A percentile compares a stretch with the other conserved stretches of the same genome.
Evolutionary conservation across 2,113 vertebrate species (phyloP).

Genomic region (Pycnonotus jocosus): DNA sequence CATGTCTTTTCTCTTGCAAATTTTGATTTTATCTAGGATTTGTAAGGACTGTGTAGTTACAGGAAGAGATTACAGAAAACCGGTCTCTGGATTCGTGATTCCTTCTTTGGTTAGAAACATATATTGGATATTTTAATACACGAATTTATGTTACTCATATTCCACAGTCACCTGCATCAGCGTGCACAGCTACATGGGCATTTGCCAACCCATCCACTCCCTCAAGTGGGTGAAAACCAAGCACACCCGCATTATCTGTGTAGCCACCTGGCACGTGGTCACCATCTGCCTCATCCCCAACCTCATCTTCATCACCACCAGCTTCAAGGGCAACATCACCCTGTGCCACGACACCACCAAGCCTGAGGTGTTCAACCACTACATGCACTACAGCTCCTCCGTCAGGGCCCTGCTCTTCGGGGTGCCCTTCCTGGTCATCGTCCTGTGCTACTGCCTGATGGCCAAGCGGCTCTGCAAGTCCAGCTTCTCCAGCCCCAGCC

Average conservation of each 20-base stretch:
- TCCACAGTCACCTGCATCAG: conserved; percentile 85
- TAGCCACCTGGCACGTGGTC: conserved; percentile 76
- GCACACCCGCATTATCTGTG: conserved; percentile 77
- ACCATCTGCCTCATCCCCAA: conserved; percentile 84
- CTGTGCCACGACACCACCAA: conserved; percentile 91
- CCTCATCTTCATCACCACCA: conserved; percentile 87
- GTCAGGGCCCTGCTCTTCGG: conserved; percentile 87
- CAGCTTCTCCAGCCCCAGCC: conserved; percentile 23
- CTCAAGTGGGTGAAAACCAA: conserved; percentile 75
- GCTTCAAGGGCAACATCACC: conserved; percentile 74
- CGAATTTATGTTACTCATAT: too few relatives aligned
- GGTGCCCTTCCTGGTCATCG: conserved; percentile 83
- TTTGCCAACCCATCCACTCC: conserved; percentile 87
- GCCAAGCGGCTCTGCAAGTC: conserved; percentile 76
- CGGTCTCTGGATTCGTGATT: too few relatives aligned
- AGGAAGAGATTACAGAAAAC: too few relatives aligned
- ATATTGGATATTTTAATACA: too few relatives aligned
- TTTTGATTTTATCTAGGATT: too few relatives aligned
- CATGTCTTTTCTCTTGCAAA: too few relatives aligned
- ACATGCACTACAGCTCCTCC: conserved; percentile 83
- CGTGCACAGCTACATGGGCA: conserved; percentile 86
- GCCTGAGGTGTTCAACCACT: conserved; percentile 77
- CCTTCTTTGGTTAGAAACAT: too few relatives aligned
- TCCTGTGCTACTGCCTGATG: conserved; percentile 88
- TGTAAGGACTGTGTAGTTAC: too few relatives aligned